Evolutionary conservation across 2,113 vertebrate species (phyloP).

Genomic region (Marcusenius ussheri): DNA sequence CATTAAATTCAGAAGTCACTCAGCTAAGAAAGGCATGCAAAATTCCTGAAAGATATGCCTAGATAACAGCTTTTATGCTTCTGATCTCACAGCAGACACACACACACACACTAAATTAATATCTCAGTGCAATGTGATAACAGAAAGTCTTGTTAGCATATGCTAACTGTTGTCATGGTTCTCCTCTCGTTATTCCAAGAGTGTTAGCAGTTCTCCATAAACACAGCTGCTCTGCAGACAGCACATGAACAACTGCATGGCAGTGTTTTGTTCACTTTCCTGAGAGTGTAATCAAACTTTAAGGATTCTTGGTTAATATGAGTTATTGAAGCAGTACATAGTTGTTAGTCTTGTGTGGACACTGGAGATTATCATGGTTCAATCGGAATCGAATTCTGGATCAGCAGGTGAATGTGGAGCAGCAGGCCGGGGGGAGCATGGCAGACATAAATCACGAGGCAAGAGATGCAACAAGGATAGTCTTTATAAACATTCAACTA

Average conservation of each 20-base stretch:
- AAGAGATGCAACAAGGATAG: background rate
- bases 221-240: background rate
- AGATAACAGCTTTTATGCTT: background rate
- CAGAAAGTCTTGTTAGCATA: background rate
- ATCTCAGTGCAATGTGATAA: background rate
- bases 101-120: background rate
- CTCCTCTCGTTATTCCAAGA: background rate
- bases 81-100: background rate
- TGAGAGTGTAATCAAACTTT: background rate
- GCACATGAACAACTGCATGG: background rate
- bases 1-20: background rate
- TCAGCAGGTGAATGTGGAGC: background rate
- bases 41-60: background rate
- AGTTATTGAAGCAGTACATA: background rate
- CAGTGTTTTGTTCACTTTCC: background rate
- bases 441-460: background rate
- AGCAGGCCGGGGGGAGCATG: background rate
- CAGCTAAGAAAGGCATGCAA: background rate
- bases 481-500: background rate
- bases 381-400: background rate
- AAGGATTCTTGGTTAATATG: background rate
- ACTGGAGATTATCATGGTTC: background rate
- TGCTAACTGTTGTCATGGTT: background rate
- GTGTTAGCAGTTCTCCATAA: background rate
- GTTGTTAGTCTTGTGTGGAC: background rate